Evolutionary conservation across 1,140 invertebrate genomes (phyloP).

Genomic region (Lordiphosa mommai): DNA sequence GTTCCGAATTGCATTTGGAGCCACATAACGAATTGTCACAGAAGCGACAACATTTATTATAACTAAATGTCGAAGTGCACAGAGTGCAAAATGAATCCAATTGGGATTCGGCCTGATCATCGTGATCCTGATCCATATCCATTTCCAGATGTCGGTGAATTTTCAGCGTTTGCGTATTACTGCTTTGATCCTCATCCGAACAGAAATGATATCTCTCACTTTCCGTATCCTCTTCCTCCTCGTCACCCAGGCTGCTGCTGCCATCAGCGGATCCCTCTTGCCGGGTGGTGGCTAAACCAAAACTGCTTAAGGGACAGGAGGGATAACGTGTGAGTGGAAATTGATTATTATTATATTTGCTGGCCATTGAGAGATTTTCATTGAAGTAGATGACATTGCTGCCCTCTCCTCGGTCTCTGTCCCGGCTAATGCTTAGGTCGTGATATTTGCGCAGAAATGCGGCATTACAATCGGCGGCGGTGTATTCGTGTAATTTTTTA

Average conservation of each 20-base stretch:
- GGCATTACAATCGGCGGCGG: slow-evolving; percentile 64
- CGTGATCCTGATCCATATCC: slow-evolving; percentile 17
- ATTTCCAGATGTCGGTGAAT: slow-evolving; percentile 18
- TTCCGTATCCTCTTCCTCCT: slow-evolving; percentile 44
- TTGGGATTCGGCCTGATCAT: slow-evolving; percentile 43
- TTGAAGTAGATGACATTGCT: slow-evolving; percentile 74
- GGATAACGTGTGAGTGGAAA: slow-evolving; percentile 59
- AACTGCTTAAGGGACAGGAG: slow-evolving; percentile 62
- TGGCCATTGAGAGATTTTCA: slow-evolving; percentile 77
- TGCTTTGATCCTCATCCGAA: slow-evolving; percentile 70
- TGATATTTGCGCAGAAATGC: slow-evolving; percentile 70
- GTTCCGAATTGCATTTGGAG: slow-evolving; percentile 73
- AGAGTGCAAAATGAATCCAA: slow-evolving; percentile 77
- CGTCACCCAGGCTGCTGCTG: slow-evolving; percentile 53
- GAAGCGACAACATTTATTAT: slow-evolving; percentile 71
- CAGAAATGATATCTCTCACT: slow-evolving; percentile 61
- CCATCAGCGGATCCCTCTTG: slow-evolving; percentile 23
- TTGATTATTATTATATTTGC: slow-evolving; percentile 59
- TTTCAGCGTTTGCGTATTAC: slow-evolving; percentile 40
- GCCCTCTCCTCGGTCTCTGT: background rate
- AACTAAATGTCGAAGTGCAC: slow-evolving; percentile 78
- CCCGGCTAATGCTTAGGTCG: slow-evolving; percentile 39
- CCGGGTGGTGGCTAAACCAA: slow-evolving; percentile 18
- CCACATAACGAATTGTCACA: slow-evolving; percentile 72
- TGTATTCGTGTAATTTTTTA: slow-evolving; percentile 68